Evolutionary conservation across 2,113 vertebrate genomes (phyloP).

Genomic region (Onychostoma macrolepis): DNA sequence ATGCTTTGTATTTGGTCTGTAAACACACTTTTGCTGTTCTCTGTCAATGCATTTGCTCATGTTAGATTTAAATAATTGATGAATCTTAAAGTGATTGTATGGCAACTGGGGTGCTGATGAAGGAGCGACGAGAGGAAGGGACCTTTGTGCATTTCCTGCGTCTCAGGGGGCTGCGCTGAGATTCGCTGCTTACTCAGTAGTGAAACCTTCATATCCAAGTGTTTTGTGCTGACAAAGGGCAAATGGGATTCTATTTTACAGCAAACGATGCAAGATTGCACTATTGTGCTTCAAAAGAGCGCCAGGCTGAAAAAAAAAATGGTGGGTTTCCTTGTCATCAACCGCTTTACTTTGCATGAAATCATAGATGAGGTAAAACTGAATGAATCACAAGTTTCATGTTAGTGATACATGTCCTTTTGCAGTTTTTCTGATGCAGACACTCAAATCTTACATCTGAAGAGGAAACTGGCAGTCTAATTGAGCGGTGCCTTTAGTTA

Average conservation of each 20-base stretch:
- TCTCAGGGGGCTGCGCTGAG: constrained; percentile 80
- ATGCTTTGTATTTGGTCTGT: constrained; percentile 12
- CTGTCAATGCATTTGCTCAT: background rate
- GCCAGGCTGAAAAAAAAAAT: constrained; percentile 66
- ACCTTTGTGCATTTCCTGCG: constrained; percentile 74
- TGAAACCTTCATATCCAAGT: constrained; percentile 94
- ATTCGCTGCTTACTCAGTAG: constrained; percentile 93
- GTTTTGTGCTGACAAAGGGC: constrained; percentile 97
- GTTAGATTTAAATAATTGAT: constrained; percentile 61
- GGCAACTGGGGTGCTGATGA: constrained; percentile 73
- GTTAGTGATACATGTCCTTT: background rate
- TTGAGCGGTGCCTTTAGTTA: background rate
- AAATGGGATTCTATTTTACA: constrained; percentile 85
- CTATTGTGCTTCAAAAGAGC: constrained; percentile 83
- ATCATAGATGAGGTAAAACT: constrained; percentile 64
- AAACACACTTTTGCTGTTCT: constrained; percentile 6
- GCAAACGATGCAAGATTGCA: constrained; percentile 91
- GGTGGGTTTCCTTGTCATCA: constrained; percentile 76
- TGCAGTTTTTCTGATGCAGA: background rate
- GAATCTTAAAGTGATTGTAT: constrained; percentile 63
- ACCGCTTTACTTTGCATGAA: constrained; percentile 84
- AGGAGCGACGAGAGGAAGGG: constrained; percentile 60
- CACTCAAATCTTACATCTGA: background rate
- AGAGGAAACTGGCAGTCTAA: background rate
- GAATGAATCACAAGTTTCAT: background rate